These are phyloP conservation scores for Notechis scutatus DNA, from an alignment of 2,113 vertebrate species.

Conservation along the genomic window DNA sequence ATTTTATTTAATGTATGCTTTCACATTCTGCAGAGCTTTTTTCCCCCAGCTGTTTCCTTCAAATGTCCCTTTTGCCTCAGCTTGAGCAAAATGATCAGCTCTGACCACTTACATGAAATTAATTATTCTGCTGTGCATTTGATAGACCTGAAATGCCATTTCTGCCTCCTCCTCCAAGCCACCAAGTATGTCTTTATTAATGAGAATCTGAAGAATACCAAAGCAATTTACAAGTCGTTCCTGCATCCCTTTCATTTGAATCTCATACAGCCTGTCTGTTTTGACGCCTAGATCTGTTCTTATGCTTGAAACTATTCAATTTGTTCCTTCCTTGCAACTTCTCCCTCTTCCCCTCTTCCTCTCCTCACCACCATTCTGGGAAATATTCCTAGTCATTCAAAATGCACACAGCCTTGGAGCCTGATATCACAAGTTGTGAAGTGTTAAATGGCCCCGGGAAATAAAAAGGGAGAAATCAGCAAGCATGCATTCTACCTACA, in stretches of 20 bases:
- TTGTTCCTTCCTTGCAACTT: slow-evolving; percentile 13
- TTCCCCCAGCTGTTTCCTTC: neutral
- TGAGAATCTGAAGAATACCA: slow-evolving; percentile 15
- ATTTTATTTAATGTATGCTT: slow-evolving; percentile 18
- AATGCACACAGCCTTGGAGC: neutral
- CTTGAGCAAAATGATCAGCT: neutral
- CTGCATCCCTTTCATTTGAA: neutral
- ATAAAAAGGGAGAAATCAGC: neutral
- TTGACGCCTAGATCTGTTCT: neutral
- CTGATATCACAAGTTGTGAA: neutral
- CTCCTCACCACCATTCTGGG: neutral
- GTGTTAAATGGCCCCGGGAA: neutral
- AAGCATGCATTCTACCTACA: neutral
- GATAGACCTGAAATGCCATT: neutral
- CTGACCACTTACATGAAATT: slow-evolving; percentile 12
- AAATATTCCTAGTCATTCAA: neutral
- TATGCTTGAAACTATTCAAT: neutral
- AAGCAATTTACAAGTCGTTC: slow-evolving; percentile 13
- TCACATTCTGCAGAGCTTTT: neutral
- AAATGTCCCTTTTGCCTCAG: neutral
- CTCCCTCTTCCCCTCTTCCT: neutral
- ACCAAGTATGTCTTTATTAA: slow-evolving; percentile 2
- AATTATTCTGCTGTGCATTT: slow-evolving; percentile 15
- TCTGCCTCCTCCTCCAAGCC: neutral
- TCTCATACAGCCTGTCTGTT: neutral